phyloP scores from a whole-genome alignment of 2,797 vertebrate genomes.

The Darevskia mixta region DNA sequence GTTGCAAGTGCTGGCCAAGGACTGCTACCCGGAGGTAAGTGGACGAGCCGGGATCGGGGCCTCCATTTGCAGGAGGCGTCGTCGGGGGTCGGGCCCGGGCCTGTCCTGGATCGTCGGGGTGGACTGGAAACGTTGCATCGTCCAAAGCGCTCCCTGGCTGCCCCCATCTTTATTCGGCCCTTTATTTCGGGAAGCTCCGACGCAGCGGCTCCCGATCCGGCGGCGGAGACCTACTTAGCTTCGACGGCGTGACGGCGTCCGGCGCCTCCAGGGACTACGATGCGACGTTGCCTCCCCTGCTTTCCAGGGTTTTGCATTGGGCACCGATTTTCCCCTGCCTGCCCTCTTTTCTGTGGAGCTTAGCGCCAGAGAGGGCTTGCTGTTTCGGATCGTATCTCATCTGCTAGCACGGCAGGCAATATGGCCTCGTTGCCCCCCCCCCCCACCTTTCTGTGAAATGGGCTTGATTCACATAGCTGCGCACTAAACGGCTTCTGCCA shows the following conservation, averaged over 20 bases:
- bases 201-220: background rate
- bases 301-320: background rate
- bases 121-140: too few relatives aligned
- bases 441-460: background rate
- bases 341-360: background rate
- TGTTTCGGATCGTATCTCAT: background rate
- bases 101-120: background rate
- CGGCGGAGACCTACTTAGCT: background rate
- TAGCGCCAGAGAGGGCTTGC: too few relatives aligned
- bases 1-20: conserved; percentile 95
- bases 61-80: background rate
- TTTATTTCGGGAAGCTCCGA: too few relatives aligned
- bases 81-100: background rate
- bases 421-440: background rate
- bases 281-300: background rate
- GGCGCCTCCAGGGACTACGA: background rate
- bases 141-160: background rate
- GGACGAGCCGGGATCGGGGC: background rate
- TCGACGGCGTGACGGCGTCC: background rate
- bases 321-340: background rate
- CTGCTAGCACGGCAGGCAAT: too few relatives aligned
- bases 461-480: background rate
- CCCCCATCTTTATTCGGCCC: background rate
- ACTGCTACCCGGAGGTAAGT: conserved; percentile 95
- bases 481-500: background rate